Evolutionary conservation across 2,888 invertebrate species (phyloP).

Genomic region (Junonia oenone): DNA sequence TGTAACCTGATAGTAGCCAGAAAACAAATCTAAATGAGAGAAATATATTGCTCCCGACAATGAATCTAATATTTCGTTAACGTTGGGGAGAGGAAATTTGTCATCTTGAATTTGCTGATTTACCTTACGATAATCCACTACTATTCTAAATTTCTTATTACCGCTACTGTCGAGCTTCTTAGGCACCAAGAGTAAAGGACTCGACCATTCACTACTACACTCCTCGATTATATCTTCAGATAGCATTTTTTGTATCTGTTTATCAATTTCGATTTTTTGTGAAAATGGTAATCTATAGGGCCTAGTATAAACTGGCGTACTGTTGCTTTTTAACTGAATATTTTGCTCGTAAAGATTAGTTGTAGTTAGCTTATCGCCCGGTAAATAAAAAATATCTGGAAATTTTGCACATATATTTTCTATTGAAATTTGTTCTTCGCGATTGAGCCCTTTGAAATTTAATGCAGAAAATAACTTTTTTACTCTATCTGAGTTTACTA

Average conservation of each 20-base stretch:
- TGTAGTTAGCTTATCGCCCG: slow-evolving; percentile 21
- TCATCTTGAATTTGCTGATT: not conserved
- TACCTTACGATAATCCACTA: not conserved
- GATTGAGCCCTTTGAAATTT: no score
- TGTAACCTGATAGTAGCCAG: not conserved
- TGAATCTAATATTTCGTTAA: not conserved
- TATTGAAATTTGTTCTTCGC: no score
- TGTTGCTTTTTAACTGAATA: slow-evolving; percentile 1
- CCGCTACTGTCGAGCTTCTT: not conserved
- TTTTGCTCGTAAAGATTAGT: slow-evolving; percentile 16
- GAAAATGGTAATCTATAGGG: slow-evolving; percentile 2
- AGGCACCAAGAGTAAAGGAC: not conserved
- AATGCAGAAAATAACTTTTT: no score
- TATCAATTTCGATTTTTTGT: not conserved
- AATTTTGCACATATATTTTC: slow-evolving; percentile 24
- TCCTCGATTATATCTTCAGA: not conserved
- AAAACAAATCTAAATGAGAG: not conserved
- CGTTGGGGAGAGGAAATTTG: slow-evolving; percentile 3
- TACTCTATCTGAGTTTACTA: no score
- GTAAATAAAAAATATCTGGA: slow-evolving; percentile 22
- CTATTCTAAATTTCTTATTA: not conserved
- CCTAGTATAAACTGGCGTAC: not conserved
- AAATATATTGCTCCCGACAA: not conserved
- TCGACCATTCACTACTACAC: not conserved
- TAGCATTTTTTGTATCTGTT: not conserved